Evolutionary conservation across 2,113 vertebrate species (phyloP), one percentile per base, ranked within the genome.

Genomic region (Leptobrachium ailaonicum): DNA sequence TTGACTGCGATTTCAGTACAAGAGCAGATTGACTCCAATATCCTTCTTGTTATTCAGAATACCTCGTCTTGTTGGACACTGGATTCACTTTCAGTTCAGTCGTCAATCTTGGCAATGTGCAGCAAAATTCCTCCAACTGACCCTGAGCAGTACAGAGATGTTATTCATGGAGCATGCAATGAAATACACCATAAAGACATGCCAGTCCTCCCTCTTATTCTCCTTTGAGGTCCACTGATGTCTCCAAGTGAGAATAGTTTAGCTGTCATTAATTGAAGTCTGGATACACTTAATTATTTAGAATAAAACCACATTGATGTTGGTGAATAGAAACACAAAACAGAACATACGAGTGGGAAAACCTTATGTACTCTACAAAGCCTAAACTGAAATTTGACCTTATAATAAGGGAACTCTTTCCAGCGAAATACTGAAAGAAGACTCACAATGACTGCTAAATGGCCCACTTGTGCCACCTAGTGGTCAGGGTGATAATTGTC

Each of bases 401-500:
- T 3, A 14, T 60, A 60, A 60, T 60, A 12, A 60, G 56, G 56
- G 56, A 50, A 5, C 47, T 5, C 8, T 50, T 50, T 50, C 8
- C 4, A 60, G 56, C 2, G 11, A 14, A 60, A 60, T 3, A 10
- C 56, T 60, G 56, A 11, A 60, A 14, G 3, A 60, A 64, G 62
- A 8, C n/a, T 20, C n/a, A 20, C 20, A n/a, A n/a, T 41, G 20
- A 2, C 63, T 68, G 41, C 50, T 80, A 41, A 67, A 80, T 41
- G 43, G 78, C 50, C n/a, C 71, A 58, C 66, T 67, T 50, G 56
- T 68, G 78, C 78, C 78, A 80, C 78, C 78, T 80, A 80, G 78
- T 80, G 78, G 71, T 11, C 14, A 80, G 78, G 78, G 78, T 71
- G 76, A 20, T 71, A 71, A 20, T 60, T 60, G 13, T 12, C 9